phyloP scores from a whole-genome alignment of 1,140 invertebrate genomes.

The Caenorhabditis brenneri region DNA sequence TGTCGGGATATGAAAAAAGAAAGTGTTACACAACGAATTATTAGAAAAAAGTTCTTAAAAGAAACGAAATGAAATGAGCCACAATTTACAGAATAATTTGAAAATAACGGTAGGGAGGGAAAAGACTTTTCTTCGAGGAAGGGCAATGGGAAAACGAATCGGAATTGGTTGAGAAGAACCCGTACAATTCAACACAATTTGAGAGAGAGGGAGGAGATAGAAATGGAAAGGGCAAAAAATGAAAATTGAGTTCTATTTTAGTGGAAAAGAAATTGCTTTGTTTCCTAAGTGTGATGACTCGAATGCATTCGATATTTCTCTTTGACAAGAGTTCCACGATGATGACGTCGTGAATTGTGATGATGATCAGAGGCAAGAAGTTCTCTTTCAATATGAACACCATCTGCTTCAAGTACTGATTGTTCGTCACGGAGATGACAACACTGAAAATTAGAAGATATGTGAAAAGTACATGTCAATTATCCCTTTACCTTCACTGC shows the following conservation, averaged over 20 bases:
- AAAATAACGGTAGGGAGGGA: neutral
- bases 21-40: slow-evolving; percentile 23
- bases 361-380: neutral
- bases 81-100: neutral
- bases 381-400: slow-evolving; percentile 41
- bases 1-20: slow-evolving; percentile 25
- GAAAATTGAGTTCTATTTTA: neutral
- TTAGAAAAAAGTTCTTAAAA: neutral
- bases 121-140: neutral
- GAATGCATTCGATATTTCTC: slow-evolving; percentile 28
- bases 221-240: neutral
- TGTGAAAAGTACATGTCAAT: neutral
- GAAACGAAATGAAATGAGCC: neutral
- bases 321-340: slow-evolving; percentile 36
- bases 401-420: slow-evolving; percentile 38
- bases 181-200: slow-evolving; percentile 1
- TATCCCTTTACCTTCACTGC: neutral
- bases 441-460: slow-evolving; percentile 29
- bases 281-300: slow-evolving; percentile 27
- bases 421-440: slow-evolving; percentile 35
- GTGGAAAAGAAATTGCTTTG: neutral
- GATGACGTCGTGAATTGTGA: slow-evolving; percentile 23
- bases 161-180: slow-evolving; percentile 22
- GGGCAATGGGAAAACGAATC: slow-evolving; percentile 1
- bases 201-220: slow-evolving; percentile 3